These are phyloP conservation scores for Cantharis rustica DNA, from an alignment of 2,888 invertebrate species.

Conservation along the genomic window DNA sequence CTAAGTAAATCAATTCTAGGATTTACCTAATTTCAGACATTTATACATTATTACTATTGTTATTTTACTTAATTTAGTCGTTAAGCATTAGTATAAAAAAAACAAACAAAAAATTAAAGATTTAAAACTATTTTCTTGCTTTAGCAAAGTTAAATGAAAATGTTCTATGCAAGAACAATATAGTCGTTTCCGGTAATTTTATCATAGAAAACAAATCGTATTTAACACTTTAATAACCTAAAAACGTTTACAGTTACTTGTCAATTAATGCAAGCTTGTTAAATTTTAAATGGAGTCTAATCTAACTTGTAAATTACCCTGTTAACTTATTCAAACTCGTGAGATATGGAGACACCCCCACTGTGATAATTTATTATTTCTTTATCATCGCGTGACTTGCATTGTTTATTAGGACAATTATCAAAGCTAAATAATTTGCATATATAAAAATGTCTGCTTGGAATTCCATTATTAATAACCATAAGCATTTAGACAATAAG, in stretches of 20 bases:
- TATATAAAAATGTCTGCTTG: conserved; percentile 36
- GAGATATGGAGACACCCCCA: conserved; percentile 44
- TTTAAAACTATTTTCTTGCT: not conserved
- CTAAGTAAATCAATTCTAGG: no score
- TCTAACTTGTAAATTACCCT: conserved; percentile 49
- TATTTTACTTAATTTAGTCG: no score
- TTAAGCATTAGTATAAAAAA: no score
- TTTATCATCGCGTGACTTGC: conserved; percentile 47
- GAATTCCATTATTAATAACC: conserved; percentile 32
- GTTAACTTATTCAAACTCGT: conserved; percentile 46
- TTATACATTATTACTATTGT: no score
- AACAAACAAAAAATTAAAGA: no score
- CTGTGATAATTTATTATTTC: conserved; percentile 47
- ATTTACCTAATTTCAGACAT: no score
- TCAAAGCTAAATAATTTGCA: conserved; percentile 45
- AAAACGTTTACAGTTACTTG: conserved; percentile 43
- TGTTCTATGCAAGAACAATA: not conserved
- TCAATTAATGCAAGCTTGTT: conserved; percentile 44
- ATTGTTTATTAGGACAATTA: conserved; percentile 49
- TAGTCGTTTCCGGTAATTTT: not conserved
- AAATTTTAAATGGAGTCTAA: conserved; percentile 45
- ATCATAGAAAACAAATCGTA: not conserved
- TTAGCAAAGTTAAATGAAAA: not conserved
- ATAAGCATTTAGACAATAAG: conserved; percentile 11
- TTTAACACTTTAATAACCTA: conserved; percentile 22